Evolutionary conservation across 92 coral and sea anemone genomes (phyloP), one percentile per base, ranked within the genome.

Genomic region (Zoanthus sansibaricus): DNA sequence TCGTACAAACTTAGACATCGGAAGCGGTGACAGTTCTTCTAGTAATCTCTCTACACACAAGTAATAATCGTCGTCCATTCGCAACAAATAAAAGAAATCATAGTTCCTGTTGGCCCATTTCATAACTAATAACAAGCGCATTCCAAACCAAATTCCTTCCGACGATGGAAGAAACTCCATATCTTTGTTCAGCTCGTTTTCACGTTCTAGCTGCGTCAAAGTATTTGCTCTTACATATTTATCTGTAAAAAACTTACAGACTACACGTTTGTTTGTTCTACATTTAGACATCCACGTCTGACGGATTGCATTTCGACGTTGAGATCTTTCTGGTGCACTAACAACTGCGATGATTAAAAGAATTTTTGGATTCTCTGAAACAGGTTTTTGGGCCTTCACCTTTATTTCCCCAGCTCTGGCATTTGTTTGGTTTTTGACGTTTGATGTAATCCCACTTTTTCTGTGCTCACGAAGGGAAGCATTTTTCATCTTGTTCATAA

Each of bases 211-310:
- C 59, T 80, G 37, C 16, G 66, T 21, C 7, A 48, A 80, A 13
- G 47, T 45, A 66, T 52, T 52, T 3, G 16, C 8, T 15, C 31
- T 80, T 32, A 80, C 47, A 18, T 42, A 66, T 17, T 80, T 66
- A n/a, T 80, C 85, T 18, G 85, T 80, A 30, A 80, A 80, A 58
- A 80, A 80, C 44, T 49, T 80, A 69, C 85, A 80, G 32, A 80
- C 30, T 62, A 80, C 74, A 6, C 47, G 73, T 42, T 66, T 66
- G 58, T 45, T 80, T 46, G 32, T 66, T 80, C 45, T 46, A 55
- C 74, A 80, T n/a, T 30, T 80, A 15, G 85, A 46, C 85, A 80
- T 80, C 85, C 85, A 80, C 2, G 85, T 80, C 54, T 64, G 44
- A 25, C 85, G 58, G 44, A 80, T 80, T 18, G 75, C 75, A 21